A percentile compares a stretch with the other conserved stretches of the same genome.
These are phyloP conservation scores for Aphis gossypii DNA, from an alignment of 1,140 invertebrate genomes.

Conservation along the genomic window DNA sequence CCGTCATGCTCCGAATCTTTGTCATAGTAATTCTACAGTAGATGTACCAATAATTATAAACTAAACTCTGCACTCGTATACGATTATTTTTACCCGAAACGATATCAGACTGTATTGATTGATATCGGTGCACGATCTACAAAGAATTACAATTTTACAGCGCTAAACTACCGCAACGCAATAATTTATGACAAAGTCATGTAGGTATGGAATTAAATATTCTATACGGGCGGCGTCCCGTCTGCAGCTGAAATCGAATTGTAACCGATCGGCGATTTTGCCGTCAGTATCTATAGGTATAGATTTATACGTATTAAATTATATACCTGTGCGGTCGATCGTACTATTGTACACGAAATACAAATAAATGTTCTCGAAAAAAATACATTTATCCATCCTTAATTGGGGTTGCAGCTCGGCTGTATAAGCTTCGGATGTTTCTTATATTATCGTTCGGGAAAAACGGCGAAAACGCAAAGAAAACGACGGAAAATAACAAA, in stretches of 20 bases:
- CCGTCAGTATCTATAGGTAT: not conserved
- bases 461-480: not conserved
- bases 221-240: not conserved
- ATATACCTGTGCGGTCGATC: not conserved
- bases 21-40: not conserved
- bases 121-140: not conserved
- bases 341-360: not conserved
- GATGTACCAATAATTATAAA: not conserved
- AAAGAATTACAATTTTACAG: not conserved
- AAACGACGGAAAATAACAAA: not conserved
- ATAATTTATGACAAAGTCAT: not conserved
- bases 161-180: not conserved
- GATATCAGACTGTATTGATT: not conserved
- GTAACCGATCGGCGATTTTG: not conserved
- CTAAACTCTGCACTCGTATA: not conserved
- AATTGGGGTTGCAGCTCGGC: not conserved
- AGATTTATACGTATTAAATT: no score
- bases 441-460: not conserved
- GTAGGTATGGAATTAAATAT: not conserved
- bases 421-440: not conserved
- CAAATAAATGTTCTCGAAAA: slow-evolving; percentile 2
- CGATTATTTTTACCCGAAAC: not conserved
- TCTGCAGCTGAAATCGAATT: not conserved
- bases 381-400: not conserved
- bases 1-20: not conserved